Percentiles rank a stretch among this genome's conserved stretches.
These are phyloP conservation scores for Unio delphinus DNA, from an alignment of 2,888 invertebrate species.

Conservation along the genomic window DNA sequence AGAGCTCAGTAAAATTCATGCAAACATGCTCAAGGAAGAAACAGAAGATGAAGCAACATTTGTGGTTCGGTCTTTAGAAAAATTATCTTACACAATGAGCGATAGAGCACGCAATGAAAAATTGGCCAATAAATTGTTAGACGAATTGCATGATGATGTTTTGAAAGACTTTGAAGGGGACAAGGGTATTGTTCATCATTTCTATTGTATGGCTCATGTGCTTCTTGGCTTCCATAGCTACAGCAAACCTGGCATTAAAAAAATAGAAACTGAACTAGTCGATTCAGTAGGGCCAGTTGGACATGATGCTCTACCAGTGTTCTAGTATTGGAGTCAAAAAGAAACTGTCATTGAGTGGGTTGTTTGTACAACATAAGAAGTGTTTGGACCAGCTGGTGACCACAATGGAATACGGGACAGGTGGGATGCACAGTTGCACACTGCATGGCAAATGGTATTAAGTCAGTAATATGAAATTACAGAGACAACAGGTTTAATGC, in stretches of 20 bases:
- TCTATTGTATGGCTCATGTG: no score
- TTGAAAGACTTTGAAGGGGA: no score
- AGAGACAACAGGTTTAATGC: no score
- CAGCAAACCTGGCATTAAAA: conserved; percentile 5
- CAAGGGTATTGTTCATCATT: no score
- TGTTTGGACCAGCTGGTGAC: no score
- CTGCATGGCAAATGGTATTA: no score
- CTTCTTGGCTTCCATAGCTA: conserved; percentile 1
- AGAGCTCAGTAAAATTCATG: conserved; percentile 1
- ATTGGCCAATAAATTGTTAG: conserved; percentile 11
- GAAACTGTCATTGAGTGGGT: no score
- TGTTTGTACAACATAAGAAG: no score
- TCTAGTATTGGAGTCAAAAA: conserved; percentile 3
- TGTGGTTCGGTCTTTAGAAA: conserved; percentile 7
- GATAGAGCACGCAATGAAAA: conserved; percentile 15
- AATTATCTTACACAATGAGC: conserved; percentile 15
- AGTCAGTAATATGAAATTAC: no score
- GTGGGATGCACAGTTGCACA: no score
- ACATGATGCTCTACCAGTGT: conserved; percentile 14
- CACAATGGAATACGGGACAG: no score
- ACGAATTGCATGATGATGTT: conserved; percentile 2
- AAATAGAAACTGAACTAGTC: conserved; percentile 3
- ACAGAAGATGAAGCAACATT: background rate
- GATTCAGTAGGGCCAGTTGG: conserved; percentile 17
- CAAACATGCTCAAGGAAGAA: no score